phyloP scores from a whole-genome alignment of 2,797 vertebrate species.

The Acomys russatus region DNA sequence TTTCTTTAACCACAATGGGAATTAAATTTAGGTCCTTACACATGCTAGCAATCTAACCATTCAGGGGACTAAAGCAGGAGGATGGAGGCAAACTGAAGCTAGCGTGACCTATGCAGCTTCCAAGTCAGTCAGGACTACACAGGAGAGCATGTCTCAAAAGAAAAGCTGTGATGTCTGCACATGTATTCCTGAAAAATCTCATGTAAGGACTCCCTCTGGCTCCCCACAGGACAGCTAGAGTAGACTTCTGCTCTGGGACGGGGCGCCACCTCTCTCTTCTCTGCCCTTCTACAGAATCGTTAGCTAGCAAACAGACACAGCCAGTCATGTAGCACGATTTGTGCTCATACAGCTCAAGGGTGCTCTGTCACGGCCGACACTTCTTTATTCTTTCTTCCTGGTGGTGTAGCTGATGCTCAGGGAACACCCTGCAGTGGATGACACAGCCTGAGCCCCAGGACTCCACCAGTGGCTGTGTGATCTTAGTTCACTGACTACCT shows the following conservation, averaged over 20 bases:
- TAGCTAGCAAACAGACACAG: neutral
- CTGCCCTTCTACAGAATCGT: neutral
- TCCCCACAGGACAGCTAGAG: neutral
- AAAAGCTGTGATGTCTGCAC: neutral
- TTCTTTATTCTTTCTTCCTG: neutral
- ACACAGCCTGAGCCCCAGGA: neutral
- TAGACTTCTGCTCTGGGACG: neutral
- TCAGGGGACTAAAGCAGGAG: neutral
- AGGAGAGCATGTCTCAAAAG: neutral
- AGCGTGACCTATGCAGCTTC: neutral
- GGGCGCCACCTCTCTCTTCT: neutral
- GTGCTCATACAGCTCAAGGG: neutral
- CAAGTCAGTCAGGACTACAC: neutral
- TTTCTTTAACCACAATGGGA: neutral
- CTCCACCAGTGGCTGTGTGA: neutral
- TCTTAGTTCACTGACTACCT: neutral
- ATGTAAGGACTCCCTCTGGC: neutral
- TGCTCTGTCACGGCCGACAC: neutral
- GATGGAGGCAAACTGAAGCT: neutral
- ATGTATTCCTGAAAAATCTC: neutral
- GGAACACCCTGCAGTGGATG: neutral
- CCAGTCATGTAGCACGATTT: neutral
- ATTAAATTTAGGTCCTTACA: neutral
- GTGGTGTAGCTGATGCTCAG: neutral
- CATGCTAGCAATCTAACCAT: neutral